Evolutionary conservation across 1,140 invertebrate genomes (phyloP).

Genomic region (Conus ventricosus): DNA sequence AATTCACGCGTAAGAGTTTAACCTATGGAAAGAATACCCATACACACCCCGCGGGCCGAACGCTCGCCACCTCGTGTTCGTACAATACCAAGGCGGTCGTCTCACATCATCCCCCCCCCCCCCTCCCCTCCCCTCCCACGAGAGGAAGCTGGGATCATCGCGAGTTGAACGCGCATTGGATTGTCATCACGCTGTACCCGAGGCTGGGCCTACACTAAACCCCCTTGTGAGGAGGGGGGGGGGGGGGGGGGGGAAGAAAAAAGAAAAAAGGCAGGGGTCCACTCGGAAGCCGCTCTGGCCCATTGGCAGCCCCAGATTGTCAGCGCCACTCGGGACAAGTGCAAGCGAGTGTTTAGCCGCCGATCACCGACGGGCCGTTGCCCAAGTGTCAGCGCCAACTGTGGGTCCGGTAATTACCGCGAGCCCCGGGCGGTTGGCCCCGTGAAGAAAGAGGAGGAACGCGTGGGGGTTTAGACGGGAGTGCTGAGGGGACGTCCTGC

Average conservation of each 20-base stretch:
- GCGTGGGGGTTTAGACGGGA: background rate
- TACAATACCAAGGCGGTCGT: background rate
- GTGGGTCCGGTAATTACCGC: constrained; percentile 13
- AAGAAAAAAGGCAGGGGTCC: background rate
- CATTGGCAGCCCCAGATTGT: constrained; percentile 24
- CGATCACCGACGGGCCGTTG: background rate
- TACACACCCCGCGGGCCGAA: background rate
- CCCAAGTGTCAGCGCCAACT: constrained; percentile 13
- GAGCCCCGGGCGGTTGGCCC: background rate
- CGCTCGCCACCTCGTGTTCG: background rate
- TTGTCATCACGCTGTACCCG: background rate
- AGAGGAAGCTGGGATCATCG: background rate
- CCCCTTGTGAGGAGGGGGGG: background rate
- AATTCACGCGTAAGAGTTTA: constrained; percentile 7
- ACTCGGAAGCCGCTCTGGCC: background rate
- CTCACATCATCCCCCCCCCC: background rate
- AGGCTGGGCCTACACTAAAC: background rate
- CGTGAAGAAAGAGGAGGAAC: background rate
- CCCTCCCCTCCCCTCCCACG: background rate
- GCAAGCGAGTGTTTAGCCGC: constrained; percentile 15
- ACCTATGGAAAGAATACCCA: background rate
- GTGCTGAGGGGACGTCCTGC: background rate
- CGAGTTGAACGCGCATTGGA: background rate
- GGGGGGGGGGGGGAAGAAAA: background rate
- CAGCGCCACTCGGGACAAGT: background rate